Percentiles rank a stretch among this genome's conserved stretches.
phyloP scores from a whole-genome alignment of 1,140 invertebrate genomes.

The Hyphantria cunea region DNA sequence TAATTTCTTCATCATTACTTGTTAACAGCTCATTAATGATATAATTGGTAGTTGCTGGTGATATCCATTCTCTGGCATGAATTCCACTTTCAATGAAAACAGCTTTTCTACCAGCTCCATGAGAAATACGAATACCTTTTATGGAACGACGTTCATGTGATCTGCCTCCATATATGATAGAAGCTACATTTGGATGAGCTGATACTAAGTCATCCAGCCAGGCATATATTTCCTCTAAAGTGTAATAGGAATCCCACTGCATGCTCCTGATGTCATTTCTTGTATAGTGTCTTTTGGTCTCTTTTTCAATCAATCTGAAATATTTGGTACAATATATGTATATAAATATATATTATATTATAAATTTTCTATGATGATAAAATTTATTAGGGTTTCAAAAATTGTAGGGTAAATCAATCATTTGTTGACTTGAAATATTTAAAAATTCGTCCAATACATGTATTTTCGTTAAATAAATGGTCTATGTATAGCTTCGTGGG shows the following conservation, averaged over 20 bases:
- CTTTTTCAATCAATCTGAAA: conserved; percentile 57
- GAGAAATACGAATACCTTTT: conserved; percentile 84
- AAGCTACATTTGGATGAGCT: conserved; percentile 71
- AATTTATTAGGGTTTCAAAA: too few relatives aligned
- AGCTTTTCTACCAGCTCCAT: conserved; percentile 73
- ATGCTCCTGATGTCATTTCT: conserved; percentile 51
- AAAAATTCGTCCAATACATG: too few relatives aligned
- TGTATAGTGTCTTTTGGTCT: conserved; percentile 47
- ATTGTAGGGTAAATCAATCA: too few relatives aligned
- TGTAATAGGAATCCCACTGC: conserved; percentile 81
- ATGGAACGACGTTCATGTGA: conserved; percentile 84
- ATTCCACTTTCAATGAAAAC: conserved; percentile 83
- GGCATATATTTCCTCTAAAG: conserved; percentile 59
- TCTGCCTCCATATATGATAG: conserved; percentile 77
- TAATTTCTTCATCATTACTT: conserved; percentile 70
- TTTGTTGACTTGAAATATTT: too few relatives aligned
- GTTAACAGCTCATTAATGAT: conserved; percentile 83
- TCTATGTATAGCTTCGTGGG: too few relatives aligned
- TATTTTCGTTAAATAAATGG: too few relatives aligned
- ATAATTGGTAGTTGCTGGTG: conserved; percentile 84
- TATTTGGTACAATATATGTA: conserved; percentile 9
- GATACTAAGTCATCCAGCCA: conserved; percentile 76
- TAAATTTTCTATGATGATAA: too few relatives aligned
- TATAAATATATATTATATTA: neutral
- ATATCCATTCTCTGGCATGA: conserved; percentile 88